phyloP scores from a whole-genome alignment of 1,140 invertebrate genomes.

The Sitodiplosis mosellana region DNA sequence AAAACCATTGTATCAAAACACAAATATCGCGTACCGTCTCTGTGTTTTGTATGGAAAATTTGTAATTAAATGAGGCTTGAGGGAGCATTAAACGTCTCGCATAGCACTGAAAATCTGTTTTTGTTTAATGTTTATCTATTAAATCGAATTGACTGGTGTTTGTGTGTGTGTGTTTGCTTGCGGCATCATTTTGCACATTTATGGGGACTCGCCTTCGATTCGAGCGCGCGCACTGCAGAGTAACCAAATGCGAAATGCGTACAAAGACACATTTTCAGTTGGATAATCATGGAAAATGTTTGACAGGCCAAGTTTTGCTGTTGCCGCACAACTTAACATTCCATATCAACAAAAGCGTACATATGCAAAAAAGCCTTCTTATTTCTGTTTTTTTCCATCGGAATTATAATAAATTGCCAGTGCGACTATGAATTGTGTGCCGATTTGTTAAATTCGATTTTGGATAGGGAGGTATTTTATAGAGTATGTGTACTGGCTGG shows the following conservation, averaged over 20 bases:
- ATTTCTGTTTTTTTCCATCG: too few species aligned
- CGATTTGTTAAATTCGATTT: too few species aligned
- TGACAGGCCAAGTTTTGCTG: too few species aligned
- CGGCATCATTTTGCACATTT: not conserved
- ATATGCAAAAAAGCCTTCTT: too few species aligned
- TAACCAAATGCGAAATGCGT: conserved; percentile 7
- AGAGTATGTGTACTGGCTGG: too few species aligned
- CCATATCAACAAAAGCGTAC: too few species aligned
- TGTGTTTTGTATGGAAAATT: not conserved
- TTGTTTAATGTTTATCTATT: conserved; percentile 7
- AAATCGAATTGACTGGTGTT: not conserved
- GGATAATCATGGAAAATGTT: too few species aligned
- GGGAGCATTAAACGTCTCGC: conserved; percentile 5
- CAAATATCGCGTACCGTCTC: not conserved
- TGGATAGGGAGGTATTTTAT: too few species aligned
- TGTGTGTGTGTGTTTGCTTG: not conserved
- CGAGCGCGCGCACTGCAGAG: not conserved
- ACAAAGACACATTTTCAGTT: conserved; percentile 7
- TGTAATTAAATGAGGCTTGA: not conserved
- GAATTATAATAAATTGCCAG: too few species aligned
- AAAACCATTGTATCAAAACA: too few species aligned
- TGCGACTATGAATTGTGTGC: too few species aligned
- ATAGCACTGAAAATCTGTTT: conserved; percentile 17
- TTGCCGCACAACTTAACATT: too few species aligned
- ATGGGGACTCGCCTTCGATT: not conserved